phyloP scores from a whole-genome alignment of 37 sponge, comb jelly and placozoan genomes.

The Beroe forskalii region DNA sequence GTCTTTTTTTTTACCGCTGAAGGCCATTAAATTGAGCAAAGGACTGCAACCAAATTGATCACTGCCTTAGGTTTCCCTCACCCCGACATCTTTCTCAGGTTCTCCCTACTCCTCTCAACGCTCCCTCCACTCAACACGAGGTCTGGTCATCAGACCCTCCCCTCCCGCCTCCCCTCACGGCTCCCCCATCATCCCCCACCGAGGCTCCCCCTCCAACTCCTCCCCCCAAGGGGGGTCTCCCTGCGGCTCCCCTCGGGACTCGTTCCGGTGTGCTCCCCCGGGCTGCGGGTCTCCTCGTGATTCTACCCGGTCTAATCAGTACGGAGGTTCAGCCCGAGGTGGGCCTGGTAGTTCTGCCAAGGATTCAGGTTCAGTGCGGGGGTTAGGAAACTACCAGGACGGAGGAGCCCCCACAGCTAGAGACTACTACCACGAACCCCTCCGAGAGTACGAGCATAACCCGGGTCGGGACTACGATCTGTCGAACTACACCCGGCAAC shows the following conservation, averaged over 20 bases:
- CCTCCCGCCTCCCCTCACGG: background rate
- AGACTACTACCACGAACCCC: background rate
- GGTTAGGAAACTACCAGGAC: too few species aligned
- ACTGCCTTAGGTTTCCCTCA: too few species aligned
- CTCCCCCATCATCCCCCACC: background rate
- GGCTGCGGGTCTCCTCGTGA: background rate
- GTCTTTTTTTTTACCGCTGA: too few species aligned
- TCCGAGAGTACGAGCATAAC: background rate
- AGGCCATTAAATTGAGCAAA: too few species aligned
- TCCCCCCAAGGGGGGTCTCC: background rate
- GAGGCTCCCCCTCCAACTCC: background rate
- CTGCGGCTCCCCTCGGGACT: slow-evolving; percentile 9
- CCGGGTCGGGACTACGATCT: background rate
- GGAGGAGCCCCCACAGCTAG: too few species aligned
- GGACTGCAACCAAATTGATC: too few species aligned
- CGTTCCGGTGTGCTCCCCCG: background rate
- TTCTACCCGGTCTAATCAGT: background rate
- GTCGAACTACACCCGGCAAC: background rate
- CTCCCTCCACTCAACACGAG: slow-evolving; percentile 6
- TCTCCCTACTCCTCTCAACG: slow-evolving; percentile 46
- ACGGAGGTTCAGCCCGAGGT: background rate
- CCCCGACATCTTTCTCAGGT: slow-evolving; percentile 12
- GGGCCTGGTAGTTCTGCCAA: background rate
- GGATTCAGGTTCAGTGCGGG: background rate
- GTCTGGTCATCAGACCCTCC: background rate